Percentiles rank a stretch among this genome's conserved stretches.
phyloP scores from a whole-genome alignment of 2,888 invertebrate genomes.

The Drosophila imparisetae region DNA sequence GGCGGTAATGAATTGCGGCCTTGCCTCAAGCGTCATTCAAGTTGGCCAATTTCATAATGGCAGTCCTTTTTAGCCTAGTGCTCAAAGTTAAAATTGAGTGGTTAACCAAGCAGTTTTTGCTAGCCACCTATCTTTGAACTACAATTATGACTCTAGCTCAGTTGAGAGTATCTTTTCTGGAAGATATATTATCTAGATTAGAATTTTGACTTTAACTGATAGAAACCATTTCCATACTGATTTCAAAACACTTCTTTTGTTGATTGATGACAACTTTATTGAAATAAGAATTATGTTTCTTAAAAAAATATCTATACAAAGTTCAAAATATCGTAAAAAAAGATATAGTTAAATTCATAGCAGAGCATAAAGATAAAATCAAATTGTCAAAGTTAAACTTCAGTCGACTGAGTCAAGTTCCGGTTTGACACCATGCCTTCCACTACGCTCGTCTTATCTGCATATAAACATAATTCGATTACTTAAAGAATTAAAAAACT shows the following conservation, averaged over 20 bases:
- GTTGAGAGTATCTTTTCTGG: background rate
- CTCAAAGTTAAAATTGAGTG: background rate
- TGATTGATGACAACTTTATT: too few relatives aligned
- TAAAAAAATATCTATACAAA: background rate
- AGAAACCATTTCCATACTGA: too few relatives aligned
- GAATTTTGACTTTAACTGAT: too few relatives aligned
- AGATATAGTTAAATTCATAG: background rate
- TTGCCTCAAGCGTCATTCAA: background rate
- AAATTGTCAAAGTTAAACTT: background rate
- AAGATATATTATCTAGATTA: too few relatives aligned
- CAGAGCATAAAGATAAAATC: background rate
- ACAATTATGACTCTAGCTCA: background rate
- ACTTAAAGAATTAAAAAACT: background rate
- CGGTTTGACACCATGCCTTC: too few relatives aligned
- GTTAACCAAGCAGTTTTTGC: background rate
- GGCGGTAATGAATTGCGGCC: conserved; percentile 55
- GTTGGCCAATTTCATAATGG: background rate
- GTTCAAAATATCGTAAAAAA: background rate
- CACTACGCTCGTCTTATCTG: background rate
- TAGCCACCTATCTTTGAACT: background rate
- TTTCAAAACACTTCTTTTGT: too few relatives aligned
- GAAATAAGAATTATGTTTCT: too few relatives aligned
- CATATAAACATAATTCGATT: background rate
- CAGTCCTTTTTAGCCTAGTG: background rate
- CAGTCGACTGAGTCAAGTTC: accelerated